A percentile compares a stretch with the other conserved stretches of the same genome.
phyloP scores from a whole-genome alignment of 2,113 vertebrate species.

The Neofelis nebulosa region DNA sequence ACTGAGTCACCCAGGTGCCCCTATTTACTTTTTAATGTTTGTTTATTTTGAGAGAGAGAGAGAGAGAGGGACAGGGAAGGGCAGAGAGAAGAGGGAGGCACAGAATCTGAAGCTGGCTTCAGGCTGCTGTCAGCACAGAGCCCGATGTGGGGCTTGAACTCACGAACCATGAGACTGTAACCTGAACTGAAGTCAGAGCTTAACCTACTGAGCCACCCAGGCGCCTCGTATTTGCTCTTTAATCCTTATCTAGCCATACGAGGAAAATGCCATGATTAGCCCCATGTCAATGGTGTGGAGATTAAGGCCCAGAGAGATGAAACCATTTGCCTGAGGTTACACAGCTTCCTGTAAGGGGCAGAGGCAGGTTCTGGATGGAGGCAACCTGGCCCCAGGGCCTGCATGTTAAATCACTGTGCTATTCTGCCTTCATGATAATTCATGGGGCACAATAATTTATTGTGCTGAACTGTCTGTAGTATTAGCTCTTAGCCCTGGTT shows the following conservation, averaged over 20 bases:
- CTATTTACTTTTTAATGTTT: no score
- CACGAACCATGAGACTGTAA: no score
- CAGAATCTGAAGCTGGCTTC: no score
- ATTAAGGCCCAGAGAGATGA: neutral
- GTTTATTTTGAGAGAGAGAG: no score
- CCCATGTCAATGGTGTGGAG: neutral
- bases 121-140: no score
- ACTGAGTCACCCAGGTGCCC: no score
- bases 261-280: neutral
- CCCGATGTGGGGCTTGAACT: no score
- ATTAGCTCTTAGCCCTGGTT: neutral
- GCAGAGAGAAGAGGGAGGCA: no score
- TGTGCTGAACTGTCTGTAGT: neutral
- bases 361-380: neutral
- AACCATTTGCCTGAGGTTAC: neutral
- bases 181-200: no score
- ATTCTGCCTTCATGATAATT: neutral
- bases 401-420: fast-evolving
- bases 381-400: neutral
- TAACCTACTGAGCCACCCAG: no score
- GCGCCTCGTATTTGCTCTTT: neutral
- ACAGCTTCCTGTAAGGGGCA: neutral
- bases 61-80: no score
- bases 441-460: neutral
- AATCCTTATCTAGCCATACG: neutral